Percentiles rank a stretch among this genome's conserved stretches.
These are phyloP conservation scores for Paragorgia papillata DNA, from an alignment of 92 coral and sea anemone species.

Conservation along the genomic window DNA sequence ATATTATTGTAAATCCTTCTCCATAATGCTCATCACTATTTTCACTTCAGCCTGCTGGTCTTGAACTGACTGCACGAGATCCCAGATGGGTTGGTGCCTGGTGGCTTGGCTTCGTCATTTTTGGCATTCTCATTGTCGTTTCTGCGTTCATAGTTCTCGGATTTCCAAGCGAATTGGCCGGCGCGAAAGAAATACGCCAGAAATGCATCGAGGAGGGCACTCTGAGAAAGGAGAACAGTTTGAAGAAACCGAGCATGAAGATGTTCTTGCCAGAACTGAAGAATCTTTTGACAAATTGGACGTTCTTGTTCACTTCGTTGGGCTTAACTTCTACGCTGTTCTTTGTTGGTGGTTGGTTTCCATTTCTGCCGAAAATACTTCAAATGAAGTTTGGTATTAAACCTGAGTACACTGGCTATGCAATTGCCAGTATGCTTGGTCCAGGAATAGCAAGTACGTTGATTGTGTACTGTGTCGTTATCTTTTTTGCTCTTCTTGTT, in stretches of 20 bases:
- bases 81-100: slow-evolving; percentile 95
- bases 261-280: slow-evolving; percentile 63
- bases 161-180: slow-evolving; percentile 76
- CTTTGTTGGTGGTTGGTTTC: slow-evolving; percentile 55
- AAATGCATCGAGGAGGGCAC: slow-evolving; percentile 66
- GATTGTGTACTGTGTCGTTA: not conserved
- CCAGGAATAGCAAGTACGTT: slow-evolving; percentile 61
- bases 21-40: too few species aligned
- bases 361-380: slow-evolving; percentile 72
- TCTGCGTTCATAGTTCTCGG: slow-evolving; percentile 68
- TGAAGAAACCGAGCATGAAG: slow-evolving; percentile 41
- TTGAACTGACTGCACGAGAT: slow-evolving; percentile 73
- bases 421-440: slow-evolving; percentile 56
- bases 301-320: slow-evolving; percentile 41
- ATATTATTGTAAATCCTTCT: too few species aligned
- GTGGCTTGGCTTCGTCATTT: slow-evolving; percentile 84
- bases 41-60: slow-evolving; percentile 67
- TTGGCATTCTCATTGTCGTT: slow-evolving; percentile 58
- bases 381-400: slow-evolving; percentile 68
- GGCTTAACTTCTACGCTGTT: slow-evolving; percentile 59
- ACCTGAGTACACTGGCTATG: slow-evolving; percentile 61
- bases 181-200: slow-evolving; percentile 66
- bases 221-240: slow-evolving; percentile 52
- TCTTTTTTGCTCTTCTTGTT: not conserved
- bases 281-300: slow-evolving; percentile 39